These are phyloP conservation scores for Eretmocerus hayati DNA, from an alignment of 2,888 invertebrate species.

Conservation along the genomic window DNA sequence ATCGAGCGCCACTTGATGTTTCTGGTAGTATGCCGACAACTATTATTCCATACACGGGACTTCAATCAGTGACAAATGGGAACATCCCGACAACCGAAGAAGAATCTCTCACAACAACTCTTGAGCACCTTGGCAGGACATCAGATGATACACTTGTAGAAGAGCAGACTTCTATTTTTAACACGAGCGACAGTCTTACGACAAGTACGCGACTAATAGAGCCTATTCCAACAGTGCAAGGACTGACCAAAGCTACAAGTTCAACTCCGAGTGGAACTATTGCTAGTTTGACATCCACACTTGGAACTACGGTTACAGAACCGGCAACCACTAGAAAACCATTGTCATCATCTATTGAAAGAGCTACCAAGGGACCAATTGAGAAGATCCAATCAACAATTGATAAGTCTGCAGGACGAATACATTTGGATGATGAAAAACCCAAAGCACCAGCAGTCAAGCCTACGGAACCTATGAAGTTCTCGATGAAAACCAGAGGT, in stretches of 20 bases:
- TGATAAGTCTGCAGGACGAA: slow-evolving; percentile 20
- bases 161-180: too few species aligned
- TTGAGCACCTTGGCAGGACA: slow-evolving; percentile 3
- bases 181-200: too few species aligned
- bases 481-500: slow-evolving; percentile 11
- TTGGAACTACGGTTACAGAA: slow-evolving; percentile 3
- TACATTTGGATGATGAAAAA: slow-evolving; percentile 22
- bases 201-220: too few species aligned
- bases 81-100: slow-evolving; percentile 1
- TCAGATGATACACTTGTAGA: too few species aligned
- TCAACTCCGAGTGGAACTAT: background rate
- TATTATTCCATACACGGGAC: slow-evolving; percentile 11
- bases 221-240: too few species aligned
- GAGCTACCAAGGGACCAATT: slow-evolving; percentile 12
- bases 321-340: slow-evolving; percentile 11
- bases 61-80: slow-evolving; percentile 10
- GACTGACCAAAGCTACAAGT: slow-evolving; percentile 1
- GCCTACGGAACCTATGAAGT: slow-evolving; percentile 19
- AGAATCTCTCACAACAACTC: slow-evolving; percentile 1
- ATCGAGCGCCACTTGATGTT: slow-evolving; percentile 3
- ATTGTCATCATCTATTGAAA: slow-evolving; percentile 5
- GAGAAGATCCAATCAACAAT: slow-evolving; percentile 21
- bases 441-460: slow-evolving; percentile 14
- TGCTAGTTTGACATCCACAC: background rate
- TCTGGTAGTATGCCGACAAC: slow-evolving; percentile 11